phyloP scores from a whole-genome alignment of 1,140 invertebrate genomes.

The Drusus annulatus region DNA sequence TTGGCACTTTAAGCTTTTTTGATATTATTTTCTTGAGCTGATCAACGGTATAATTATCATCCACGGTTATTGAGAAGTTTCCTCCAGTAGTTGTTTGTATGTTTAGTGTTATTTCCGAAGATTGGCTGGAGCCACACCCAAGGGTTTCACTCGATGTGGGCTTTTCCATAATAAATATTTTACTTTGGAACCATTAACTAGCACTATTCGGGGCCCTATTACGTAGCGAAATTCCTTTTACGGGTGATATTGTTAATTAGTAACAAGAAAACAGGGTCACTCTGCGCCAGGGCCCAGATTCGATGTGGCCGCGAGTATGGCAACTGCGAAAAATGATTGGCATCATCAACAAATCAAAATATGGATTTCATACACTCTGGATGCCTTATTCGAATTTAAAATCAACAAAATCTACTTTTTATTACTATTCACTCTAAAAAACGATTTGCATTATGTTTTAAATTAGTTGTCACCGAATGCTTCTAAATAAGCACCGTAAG shows the following conservation, averaged over 20 bases:
- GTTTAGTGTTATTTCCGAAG: constrained; percentile 82
- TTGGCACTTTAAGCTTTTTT: constrained; percentile 92
- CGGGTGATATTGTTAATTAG: constrained; percentile 49
- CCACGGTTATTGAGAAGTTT: constrained; percentile 87
- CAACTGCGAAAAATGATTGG: constrained; percentile 62
- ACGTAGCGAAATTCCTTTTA: constrained; percentile 46
- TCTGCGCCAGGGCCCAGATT: constrained; percentile 63
- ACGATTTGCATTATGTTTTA: neutral
- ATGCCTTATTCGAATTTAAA: no score
- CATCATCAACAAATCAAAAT: constrained; percentile 31
- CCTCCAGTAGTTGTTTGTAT: constrained; percentile 93
- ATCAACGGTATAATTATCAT: constrained; percentile 85
- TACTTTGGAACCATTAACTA: constrained; percentile 40
- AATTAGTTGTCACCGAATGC: neutral
- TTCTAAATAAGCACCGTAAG: neutral
- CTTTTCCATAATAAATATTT: constrained; percentile 64
- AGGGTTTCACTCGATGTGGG: constrained; percentile 69
- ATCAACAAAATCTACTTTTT: no score
- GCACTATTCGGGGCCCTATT: constrained; percentile 41
- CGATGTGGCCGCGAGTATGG: constrained; percentile 68
- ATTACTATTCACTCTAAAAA: no score
- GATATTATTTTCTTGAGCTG: constrained; percentile 92
- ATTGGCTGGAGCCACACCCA: constrained; percentile 78
- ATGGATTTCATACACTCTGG: neutral
- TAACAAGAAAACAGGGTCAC: constrained; percentile 52